Evolutionary conservation across 2,888 invertebrate genomes (phyloP), one percentile per base, ranked within the genome.

Genomic region (Clivina fossor): DNA sequence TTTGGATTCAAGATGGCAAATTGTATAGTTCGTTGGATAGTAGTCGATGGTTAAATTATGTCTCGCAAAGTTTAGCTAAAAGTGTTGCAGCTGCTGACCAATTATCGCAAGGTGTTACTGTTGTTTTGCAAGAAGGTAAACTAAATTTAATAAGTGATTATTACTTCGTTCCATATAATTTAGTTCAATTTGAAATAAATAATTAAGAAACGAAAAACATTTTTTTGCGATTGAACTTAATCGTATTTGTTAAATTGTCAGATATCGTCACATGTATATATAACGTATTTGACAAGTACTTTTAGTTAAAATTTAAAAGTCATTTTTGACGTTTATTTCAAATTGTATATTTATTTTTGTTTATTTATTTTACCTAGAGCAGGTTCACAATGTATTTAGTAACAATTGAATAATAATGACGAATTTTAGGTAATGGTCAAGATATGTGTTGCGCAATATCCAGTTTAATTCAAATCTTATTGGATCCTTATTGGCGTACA

Each of bases 381-480:
- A 19, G 16, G 24, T 28, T 43, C 15, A 40, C 28, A 15, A 22
- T 26, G 20, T 13, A 40, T 49, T 19, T 47, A 57, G 15, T 16
- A 38, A 51, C 13, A 37, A 22, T 58, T 59, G 43, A 57, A 24
- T 51, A 60, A 4, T 54, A n/a, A n/a, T 65, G n/a, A n/a, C n/a
- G n/a, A n/a, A n/a, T 69, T 73, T 76, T 82, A 89, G 82, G 85
- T 48, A 88, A 89, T 66, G 93, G 93, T 2, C 85, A 92, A 62
- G 97, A 97, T 75, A 79, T 92, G 73, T 86, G 89, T 68, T 90
- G 93, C 62, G 80, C 94, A 40, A 83, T 94, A 57, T 90, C 94
- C 46, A 88, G 89, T 65, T 76, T 98, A 57, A 85, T 88, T 9
- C 96, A 97, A 77, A 75, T 97, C 47, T 76, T 95, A 40, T 72